Base-by-base conservation (phyloP, 2,113 vertebrate genomes). In the Scomber scombrus region DNA sequence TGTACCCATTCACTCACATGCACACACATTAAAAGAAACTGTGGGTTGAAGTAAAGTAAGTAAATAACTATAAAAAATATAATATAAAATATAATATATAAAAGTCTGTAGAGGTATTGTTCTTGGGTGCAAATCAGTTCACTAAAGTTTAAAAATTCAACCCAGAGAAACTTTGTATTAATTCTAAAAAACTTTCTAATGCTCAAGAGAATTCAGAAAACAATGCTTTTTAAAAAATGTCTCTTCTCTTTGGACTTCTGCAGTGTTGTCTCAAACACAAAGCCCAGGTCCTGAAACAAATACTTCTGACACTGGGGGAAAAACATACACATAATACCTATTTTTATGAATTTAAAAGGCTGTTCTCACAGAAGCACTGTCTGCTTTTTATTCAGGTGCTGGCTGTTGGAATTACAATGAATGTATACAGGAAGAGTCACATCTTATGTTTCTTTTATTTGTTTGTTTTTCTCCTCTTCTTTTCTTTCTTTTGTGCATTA, bases 151-250 rank as follows among this genome's bases (percentile, higher is more conserved):
- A 52, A 49, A 43, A 21, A 34, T 52, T 66, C 70, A 61, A 71
- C 47, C 6, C 2, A 31, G 19, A 78, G 18, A 50, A 61, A 64
- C 26, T 14, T 29, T 26, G 12, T 40, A 81, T 60, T 81, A 78
- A 63, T 71, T 84, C 61, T 16, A 19, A 56, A 56, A 52, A 67
- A 68, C 4, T 71, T 49, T 78, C 7, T 14, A 14, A 64, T 40
- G 16, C 71, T 18, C 18, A 62, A 34, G 21, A 74, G 60, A 71
- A 46, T 50, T 67, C 11, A 78, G 19, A 71, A 69, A 78, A 63
- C 14, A 71, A 78, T 54, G 57, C 29, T 4, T 57, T 68, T 34
- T 18, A 54, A 46, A 71, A 49, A 62, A 40, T 2, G 18, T n/a
- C 26, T 60, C 52, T 51, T 46, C 26, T 40, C 5, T n/a, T 26